Evolutionary conservation across 2,888 invertebrate species (phyloP).

Genomic region (Poecilobothrus nobilitatus): DNA sequence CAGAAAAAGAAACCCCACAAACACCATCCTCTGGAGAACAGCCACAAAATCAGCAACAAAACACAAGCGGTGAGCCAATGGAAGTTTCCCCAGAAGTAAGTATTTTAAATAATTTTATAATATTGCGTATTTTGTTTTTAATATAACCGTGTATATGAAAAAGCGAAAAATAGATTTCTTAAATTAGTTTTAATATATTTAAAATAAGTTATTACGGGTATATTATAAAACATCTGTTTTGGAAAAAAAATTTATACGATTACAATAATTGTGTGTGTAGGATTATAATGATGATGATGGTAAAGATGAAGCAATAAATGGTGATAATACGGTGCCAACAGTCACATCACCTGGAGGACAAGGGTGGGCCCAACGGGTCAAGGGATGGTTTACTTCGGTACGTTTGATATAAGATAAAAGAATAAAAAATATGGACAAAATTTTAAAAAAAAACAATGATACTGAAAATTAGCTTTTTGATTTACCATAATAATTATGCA

Average conservation of each 20-base stretch:
- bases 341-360: constrained; percentile 47
- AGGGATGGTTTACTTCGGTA: constrained; percentile 64
- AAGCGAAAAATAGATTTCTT: background rate
- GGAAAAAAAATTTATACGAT: constrained; percentile 5
- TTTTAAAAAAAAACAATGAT: constrained; percentile 22
- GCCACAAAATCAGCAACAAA: constrained; percentile 31
- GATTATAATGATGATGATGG: constrained; percentile 38
- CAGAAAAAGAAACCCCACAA: constrained; percentile 22
- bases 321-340: constrained; percentile 42
- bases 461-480: constrained; percentile 15
- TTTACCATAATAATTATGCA: constrained; percentile 5
- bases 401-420: constrained; percentile 40
- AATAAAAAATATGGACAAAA: constrained; percentile 18
- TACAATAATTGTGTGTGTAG: constrained; percentile 30
- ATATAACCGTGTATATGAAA: background rate
- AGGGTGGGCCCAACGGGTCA: constrained; percentile 64
- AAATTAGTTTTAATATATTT: background rate
- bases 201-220: background rate
- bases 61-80: constrained; percentile 42
- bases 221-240: background rate
- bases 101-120: constrained; percentile 13
- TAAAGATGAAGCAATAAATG: constrained; percentile 33
- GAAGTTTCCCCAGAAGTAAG: constrained; percentile 49
- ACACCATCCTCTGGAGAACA: constrained; percentile 34
- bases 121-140: constrained; percentile 9